Evolutionary conservation across 2,888 invertebrate species (phyloP).

Genomic region (Protophormia terraenovae): DNA sequence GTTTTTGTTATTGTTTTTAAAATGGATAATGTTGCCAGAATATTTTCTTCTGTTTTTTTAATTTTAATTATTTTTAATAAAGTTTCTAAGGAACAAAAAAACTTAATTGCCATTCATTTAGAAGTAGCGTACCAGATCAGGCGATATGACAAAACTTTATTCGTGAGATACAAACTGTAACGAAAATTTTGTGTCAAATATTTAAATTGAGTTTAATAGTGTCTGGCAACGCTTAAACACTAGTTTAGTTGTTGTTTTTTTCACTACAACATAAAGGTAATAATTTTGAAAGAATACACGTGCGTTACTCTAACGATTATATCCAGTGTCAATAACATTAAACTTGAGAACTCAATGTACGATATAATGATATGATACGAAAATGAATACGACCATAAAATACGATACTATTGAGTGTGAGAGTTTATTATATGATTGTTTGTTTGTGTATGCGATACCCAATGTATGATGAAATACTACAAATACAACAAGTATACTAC

Average conservation of each 20-base stretch:
- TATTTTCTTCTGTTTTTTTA: no score
- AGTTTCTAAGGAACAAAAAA: no score
- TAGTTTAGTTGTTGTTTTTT: neutral
- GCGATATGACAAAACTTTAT: no score
- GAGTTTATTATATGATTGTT: no score
- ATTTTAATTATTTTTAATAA: no score
- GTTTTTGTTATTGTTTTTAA: neutral
- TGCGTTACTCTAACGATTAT: slow-evolving; percentile 8
- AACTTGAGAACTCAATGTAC: neutral
- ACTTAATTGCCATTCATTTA: no score
- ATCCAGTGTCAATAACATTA: slow-evolving; percentile 41
- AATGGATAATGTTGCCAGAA: neutral
- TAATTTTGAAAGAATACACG: slow-evolving; percentile 11
- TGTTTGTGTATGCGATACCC: neutral
- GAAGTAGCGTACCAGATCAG: no score
- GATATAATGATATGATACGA: neutral
- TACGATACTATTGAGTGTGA: neutral
- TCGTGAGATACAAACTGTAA: no score
- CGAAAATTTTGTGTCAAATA: no score
- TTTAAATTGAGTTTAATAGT: no score
- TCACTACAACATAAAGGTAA: neutral
- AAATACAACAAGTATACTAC: no score
- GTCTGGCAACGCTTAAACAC: neutral
- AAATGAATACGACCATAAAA: neutral
- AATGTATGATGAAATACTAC: neutral